Evolutionary conservation across 2,797 vertebrate genomes (phyloP).

Genomic region (Helostoma temminkii): DNA sequence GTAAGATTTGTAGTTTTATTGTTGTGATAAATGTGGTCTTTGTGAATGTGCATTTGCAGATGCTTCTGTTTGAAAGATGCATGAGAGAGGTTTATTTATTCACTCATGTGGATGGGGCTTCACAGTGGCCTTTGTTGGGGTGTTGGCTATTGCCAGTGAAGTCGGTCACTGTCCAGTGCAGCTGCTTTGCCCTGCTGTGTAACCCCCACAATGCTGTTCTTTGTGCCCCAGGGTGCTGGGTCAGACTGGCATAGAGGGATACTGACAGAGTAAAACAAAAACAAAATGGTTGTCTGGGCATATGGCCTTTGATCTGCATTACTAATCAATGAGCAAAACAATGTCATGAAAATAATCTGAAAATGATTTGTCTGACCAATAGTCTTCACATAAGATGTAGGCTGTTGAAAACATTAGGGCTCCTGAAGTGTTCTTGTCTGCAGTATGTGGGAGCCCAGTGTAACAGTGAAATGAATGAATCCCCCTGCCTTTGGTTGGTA

Average conservation of each 20-base stretch:
- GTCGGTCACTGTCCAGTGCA: conserved; percentile 82
- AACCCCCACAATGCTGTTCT: conserved; percentile 78
- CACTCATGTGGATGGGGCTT: conserved; percentile 66
- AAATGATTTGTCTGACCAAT: not conserved
- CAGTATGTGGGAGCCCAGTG: conserved; percentile 48
- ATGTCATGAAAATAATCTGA: conserved; percentile 1
- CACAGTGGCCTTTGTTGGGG: conserved; percentile 79
- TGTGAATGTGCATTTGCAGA: conserved; percentile 55
- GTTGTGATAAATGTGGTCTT: conserved; percentile 62
- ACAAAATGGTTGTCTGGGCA: conserved; percentile 54
- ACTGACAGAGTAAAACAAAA: conserved; percentile 65
- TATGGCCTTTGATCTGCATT: conserved; percentile 59
- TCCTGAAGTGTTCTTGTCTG: conserved; percentile 39
- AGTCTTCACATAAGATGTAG: conserved; percentile 28
- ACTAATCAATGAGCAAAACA: conserved; percentile 33
- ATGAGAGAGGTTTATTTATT: conserved; percentile 77
- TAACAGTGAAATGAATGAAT: conserved; percentile 42
- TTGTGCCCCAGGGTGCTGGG: conserved; percentile 68
- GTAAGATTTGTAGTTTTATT: conserved; percentile 37
- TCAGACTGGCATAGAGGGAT: conserved; percentile 66
- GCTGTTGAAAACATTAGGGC: conserved; percentile 27
- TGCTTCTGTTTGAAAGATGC: conserved; percentile 65
- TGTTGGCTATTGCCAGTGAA: conserved; percentile 74
- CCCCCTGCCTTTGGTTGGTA: conserved; percentile 46
- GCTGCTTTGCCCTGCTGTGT: conserved; percentile 79